These are phyloP conservation scores for Ylistrum balloti DNA, from an alignment of 1,140 invertebrate genomes.

Conservation along the genomic window DNA sequence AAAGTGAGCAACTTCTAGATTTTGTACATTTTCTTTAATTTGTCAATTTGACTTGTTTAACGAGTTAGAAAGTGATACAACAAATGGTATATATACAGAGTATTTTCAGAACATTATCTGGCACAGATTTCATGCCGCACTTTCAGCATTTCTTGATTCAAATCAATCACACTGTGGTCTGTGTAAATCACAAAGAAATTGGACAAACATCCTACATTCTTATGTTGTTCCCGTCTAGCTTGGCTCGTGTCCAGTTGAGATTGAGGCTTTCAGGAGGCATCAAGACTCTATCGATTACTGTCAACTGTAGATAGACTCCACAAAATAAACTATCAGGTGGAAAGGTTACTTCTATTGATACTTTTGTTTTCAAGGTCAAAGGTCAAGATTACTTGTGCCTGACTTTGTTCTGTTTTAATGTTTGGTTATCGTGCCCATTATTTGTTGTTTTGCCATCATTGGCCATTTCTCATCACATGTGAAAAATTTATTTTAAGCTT, in stretches of 20 bases:
- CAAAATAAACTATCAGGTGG: background rate
- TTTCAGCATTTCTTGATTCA: background rate
- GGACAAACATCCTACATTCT: constrained; percentile 38
- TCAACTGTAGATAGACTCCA: background rate
- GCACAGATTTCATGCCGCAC: background rate
- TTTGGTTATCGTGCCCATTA: too few relatives aligned
- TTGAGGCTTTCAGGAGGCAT: background rate
- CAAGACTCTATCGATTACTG: background rate
- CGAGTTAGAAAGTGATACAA: too few relatives aligned
- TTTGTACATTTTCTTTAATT: too few relatives aligned
- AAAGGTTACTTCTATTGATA: background rate
- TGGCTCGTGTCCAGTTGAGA: background rate
- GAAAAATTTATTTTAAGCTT: too few relatives aligned
- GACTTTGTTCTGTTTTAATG: too few relatives aligned
- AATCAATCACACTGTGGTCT: background rate
- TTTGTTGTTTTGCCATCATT: too few relatives aligned
- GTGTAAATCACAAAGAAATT: constrained; percentile 29
- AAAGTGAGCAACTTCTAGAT: too few relatives aligned
- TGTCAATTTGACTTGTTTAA: too few relatives aligned
- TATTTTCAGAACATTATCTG: background rate
- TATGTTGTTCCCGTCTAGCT: constrained; percentile 3
- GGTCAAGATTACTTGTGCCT: background rate
- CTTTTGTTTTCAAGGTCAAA: constrained; percentile 27
- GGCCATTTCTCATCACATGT: too few relatives aligned
- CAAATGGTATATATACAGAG: background rate